Evolutionary conservation across 2,113 vertebrate species (phyloP).

Genomic region (Cromileptes altivelis): DNA sequence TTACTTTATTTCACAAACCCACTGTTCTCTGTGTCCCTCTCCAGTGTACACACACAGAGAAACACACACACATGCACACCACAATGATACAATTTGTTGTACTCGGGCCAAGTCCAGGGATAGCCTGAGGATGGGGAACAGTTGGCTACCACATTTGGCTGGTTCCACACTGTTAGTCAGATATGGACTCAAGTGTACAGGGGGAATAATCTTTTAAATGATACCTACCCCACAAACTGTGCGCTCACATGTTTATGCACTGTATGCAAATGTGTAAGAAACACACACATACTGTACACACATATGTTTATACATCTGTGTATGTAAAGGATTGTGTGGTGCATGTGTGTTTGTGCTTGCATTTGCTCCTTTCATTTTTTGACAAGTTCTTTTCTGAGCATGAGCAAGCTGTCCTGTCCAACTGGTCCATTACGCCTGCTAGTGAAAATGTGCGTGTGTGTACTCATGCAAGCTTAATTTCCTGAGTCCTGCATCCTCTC

Average conservation of each 20-base stretch:
- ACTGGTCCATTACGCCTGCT: conserved; percentile 78
- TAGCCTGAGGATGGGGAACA: conserved; percentile 83
- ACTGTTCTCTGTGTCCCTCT: conserved; percentile 27
- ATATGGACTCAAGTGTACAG: conserved; percentile 78
- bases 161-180: conserved; percentile 85
- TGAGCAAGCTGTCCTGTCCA: conserved; percentile 81
- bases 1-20: conserved; percentile 30
- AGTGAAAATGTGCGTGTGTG: conserved; percentile 60
- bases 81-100: conserved; percentile 71
- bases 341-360: background rate
- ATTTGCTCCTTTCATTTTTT: conserved; percentile 68
- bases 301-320: conserved; percentile 41
- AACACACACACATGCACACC: conserved; percentile 31
- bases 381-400: conserved; percentile 61
- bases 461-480: conserved; percentile 74
- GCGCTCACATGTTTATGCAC: conserved; percentile 34
- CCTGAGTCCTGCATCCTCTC: conserved; percentile 47
- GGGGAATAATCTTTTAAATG: conserved; percentile 80
- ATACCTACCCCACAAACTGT: conserved; percentile 71
- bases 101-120: conserved; percentile 75
- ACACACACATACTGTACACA: conserved; percentile 35
- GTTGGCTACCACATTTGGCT: conserved; percentile 85
- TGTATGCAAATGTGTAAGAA: conserved; percentile 37
- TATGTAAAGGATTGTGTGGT: conserved; percentile 7
- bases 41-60: conserved; percentile 25